A percentile compares a stretch with the other conserved stretches of the same genome.
Conservation (phyloP, 35 echinoderm and acorn worm genomes). For the Ophioderma brevispina region DNA sequence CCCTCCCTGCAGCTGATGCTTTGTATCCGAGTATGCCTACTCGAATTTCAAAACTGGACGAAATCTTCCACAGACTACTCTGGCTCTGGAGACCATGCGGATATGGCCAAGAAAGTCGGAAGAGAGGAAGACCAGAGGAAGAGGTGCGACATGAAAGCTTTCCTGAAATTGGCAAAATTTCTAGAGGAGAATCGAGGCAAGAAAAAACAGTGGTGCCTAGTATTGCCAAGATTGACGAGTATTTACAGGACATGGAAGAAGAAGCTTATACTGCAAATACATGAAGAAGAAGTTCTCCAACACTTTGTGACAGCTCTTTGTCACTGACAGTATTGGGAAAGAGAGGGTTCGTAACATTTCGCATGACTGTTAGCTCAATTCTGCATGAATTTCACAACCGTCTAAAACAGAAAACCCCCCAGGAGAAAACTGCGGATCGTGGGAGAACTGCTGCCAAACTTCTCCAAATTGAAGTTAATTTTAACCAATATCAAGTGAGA, state of each 20-base stretch:
- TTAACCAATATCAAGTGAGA: background rate
- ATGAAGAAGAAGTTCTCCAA: slow-evolving; percentile 23
- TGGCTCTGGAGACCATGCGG: background rate
- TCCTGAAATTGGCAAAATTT: slow-evolving; percentile 6
- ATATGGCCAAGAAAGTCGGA: background rate
- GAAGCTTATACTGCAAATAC: slow-evolving; percentile 26
- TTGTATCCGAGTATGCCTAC: background rate
- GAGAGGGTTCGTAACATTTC: slow-evolving; percentile 52
- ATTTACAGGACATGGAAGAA: background rate
- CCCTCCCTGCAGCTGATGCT: background rate
- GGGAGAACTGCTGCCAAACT: slow-evolving; percentile 43
- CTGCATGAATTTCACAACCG: slow-evolving; percentile 47
- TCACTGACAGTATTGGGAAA: slow-evolving; percentile 60
- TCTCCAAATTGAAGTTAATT: slow-evolving; percentile 45
- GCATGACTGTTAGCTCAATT: slow-evolving; percentile 4
- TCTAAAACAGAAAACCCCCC: background rate
- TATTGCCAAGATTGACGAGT: slow-evolving; percentile 27
- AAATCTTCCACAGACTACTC: background rate
- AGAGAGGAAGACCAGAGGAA: background rate
- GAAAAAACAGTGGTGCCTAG: slow-evolving; percentile 44
- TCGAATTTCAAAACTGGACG: background rate
- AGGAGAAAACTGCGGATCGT: slow-evolving; percentile 19
- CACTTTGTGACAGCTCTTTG: slow-evolving; percentile 23
- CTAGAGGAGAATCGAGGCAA: slow-evolving; percentile 62
- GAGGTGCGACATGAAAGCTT: background rate